phyloP scores from a whole-genome alignment of 2,113 vertebrate species.

The Antechinus stuartii region DNA sequence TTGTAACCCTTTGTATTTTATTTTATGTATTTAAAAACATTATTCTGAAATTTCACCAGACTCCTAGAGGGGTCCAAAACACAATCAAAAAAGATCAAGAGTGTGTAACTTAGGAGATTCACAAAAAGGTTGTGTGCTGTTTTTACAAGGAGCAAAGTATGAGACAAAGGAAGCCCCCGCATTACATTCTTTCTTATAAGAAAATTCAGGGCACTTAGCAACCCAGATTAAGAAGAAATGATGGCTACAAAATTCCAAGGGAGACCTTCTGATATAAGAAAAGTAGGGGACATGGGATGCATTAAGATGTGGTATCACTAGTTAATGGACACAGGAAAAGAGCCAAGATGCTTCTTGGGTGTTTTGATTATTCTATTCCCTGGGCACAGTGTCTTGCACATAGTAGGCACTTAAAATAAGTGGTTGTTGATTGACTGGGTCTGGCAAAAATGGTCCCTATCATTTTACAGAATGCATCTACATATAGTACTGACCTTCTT shows the following conservation, averaged over 20 bases:
- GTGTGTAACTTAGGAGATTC: neutral
- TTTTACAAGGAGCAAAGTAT: neutral
- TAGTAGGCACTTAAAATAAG: neutral
- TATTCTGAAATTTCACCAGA: too few relatives aligned
- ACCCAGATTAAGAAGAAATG: neutral
- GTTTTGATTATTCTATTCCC: neutral
- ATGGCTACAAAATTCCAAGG: neutral
- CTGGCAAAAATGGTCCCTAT: neutral
- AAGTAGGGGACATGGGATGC: neutral
- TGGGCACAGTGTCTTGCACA: neutral
- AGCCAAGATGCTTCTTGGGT: neutral
- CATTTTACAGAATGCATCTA: neutral
- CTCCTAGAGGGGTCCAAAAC: too few relatives aligned
- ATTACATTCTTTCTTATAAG: neutral
- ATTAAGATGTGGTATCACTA: neutral
- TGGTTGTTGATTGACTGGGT: neutral
- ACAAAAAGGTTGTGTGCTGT: neutral
- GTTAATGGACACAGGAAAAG: neutral
- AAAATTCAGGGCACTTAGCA: neutral
- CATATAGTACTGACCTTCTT: neutral
- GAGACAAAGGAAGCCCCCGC: neutral
- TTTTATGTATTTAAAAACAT: too few relatives aligned
- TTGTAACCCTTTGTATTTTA: neutral
- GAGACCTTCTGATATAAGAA: neutral
- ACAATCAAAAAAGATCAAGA: neutral